A percentile compares a stretch with the other conserved stretches of the same genome.
phyloP scores from a whole-genome alignment of 2,888 invertebrate species.

The Rhopalosiphum nymphaeae region DNA sequence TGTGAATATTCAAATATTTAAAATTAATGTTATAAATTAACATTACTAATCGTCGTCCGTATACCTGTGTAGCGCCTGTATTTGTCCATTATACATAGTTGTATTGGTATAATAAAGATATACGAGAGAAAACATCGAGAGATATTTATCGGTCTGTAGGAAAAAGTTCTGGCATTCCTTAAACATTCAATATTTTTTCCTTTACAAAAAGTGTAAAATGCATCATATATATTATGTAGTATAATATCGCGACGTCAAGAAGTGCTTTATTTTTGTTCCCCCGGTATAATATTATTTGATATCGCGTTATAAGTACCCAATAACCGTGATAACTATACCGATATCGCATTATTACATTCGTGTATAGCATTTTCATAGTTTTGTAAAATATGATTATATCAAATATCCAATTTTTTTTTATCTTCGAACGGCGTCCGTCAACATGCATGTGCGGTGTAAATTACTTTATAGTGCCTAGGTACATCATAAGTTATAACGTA shows the following conservation, averaged over 20 bases:
- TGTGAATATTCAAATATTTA: slow-evolving; percentile 19
- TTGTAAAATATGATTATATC: neutral
- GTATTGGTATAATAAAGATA: neutral
- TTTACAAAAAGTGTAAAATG: neutral
- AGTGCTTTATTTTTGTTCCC: neutral
- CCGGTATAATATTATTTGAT: neutral
- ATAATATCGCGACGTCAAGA: neutral
- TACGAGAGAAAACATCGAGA: neutral
- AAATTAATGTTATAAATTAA: slow-evolving; percentile 41
- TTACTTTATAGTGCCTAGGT: neutral
- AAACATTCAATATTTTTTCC: neutral
- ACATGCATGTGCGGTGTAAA: neutral
- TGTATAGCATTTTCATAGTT: neutral
- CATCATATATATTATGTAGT: too few species aligned
- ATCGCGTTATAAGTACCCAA: neutral
- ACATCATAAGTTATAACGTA: neutral
- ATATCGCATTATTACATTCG: neutral
- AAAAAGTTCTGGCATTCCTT: neutral
- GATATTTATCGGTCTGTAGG: slow-evolving; percentile 25
- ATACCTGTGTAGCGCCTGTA: neutral
- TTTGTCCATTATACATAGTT: neutral
- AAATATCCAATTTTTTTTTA: neutral
- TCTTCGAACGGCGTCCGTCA: neutral
- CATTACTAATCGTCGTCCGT: slow-evolving; percentile 26
- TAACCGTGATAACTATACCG: neutral